Percentiles rank a stretch among this genome's conserved stretches.
Conservation (phyloP, 2,113 vertebrate genomes). For the Mus musculus region DNA sequence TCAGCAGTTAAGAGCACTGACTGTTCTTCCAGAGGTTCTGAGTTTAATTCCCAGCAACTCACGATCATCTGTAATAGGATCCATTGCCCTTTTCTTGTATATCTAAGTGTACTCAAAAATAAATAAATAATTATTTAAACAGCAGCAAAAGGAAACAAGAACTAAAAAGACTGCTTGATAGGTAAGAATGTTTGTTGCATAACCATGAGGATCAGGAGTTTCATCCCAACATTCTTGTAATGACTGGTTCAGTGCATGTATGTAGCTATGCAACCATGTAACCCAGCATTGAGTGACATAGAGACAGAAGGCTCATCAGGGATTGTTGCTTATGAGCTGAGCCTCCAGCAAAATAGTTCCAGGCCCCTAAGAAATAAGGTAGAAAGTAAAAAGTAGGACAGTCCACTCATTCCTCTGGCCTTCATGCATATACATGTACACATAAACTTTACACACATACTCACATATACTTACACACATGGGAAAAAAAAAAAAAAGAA, state of each 20-base stretch:
- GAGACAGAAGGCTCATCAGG: no score
- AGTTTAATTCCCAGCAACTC: no score
- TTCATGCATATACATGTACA: no score
- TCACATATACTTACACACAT: not conserved
- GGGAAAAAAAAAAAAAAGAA: not conserved
- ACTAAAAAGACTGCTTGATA: no score
- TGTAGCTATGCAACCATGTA: not conserved
- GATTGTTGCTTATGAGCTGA: no score
- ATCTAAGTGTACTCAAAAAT: no score
- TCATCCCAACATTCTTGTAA: not conserved
- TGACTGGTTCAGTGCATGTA: not conserved
- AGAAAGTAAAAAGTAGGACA: not conserved
- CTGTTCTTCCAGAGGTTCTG: not conserved
- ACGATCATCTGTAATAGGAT: no score
- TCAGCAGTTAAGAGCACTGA: not conserved
- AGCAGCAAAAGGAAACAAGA: no score
- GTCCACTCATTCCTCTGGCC: not conserved
- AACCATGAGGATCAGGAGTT: not conserved
- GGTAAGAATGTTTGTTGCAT: no score
- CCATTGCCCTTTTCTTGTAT: no score
- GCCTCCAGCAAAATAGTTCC: not conserved
- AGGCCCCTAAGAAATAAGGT: not conserved
- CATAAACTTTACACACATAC: not conserved
- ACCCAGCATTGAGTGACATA: not conserved
- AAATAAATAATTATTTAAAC: no score